Percentiles rank a stretch among this genome's conserved stretches.
Conservation (phyloP, 2,888 invertebrate genomes). For the Caenorhabditis imperialis region DNA sequence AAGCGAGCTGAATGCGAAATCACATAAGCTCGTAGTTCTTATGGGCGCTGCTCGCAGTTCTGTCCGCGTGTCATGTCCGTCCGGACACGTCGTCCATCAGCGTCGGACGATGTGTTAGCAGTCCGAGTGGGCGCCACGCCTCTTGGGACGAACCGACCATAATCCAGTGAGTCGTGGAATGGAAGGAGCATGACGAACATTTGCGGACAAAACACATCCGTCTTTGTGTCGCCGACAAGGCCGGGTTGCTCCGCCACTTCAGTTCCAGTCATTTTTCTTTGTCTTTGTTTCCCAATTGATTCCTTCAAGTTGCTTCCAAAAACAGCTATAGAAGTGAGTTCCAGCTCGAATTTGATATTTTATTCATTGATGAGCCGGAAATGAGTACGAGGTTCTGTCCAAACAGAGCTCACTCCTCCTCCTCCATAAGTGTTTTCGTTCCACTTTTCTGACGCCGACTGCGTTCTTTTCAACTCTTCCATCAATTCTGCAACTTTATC, state of each 20-base stretch:
- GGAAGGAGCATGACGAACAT: conserved; percentile 38
- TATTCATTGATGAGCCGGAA: conserved; percentile 28
- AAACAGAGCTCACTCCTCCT: background rate
- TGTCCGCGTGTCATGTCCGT: conserved; percentile 43
- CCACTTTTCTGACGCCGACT: conserved; percentile 4
- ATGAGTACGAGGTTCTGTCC: conserved; percentile 2
- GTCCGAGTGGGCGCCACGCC: conserved; percentile 34
- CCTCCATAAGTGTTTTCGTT: conserved; percentile 20
- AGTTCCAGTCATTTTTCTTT: conserved; percentile 8
- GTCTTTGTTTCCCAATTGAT: conserved; percentile 15
- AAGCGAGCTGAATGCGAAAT: conserved; percentile 6
- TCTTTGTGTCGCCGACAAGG: conserved; percentile 49
- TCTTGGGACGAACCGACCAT: conserved; percentile 31
- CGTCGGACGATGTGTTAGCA: conserved; percentile 47
- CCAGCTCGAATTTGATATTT: conserved; percentile 17
- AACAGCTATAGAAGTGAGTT: background rate
- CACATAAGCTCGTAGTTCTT: conserved; percentile 25
- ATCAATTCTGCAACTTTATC: background rate
- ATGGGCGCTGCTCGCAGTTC: too few species aligned
- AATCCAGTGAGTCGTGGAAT: conserved; percentile 37
- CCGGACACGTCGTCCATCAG: conserved; percentile 51
- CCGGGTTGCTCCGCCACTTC: conserved; percentile 7
- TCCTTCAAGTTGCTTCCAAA: background rate
- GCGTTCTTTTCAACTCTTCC: too few species aligned
- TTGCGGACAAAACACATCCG: conserved; percentile 49